Conservation (phyloP, 2,797 vertebrate species). For the Synaphobranchus kaupii region DNA sequence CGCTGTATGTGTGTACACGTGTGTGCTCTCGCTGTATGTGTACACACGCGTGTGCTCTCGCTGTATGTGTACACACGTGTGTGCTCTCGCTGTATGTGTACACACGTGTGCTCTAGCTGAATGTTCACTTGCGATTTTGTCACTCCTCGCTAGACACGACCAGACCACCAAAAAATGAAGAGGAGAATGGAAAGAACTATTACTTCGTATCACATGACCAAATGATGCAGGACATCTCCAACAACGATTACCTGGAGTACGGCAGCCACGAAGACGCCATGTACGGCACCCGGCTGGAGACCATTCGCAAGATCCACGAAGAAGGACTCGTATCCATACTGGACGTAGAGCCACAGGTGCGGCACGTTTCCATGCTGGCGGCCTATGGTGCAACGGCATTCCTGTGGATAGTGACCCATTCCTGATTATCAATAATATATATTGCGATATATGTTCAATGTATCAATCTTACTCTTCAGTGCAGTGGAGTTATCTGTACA, state of each 20-base stretch:
- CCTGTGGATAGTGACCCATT: neutral
- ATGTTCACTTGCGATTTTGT: too few relatives aligned
- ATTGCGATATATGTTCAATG: neutral
- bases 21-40: too few relatives aligned
- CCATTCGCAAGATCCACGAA: conserved; percentile 95
- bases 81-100: neutral
- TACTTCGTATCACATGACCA: conserved; percentile 97
- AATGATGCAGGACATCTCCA: conserved; percentile 99
- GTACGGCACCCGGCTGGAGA: conserved; percentile 97
- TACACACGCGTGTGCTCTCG: too few relatives aligned
- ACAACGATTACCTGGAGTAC: conserved; percentile 98
- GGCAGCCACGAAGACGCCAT: conserved; percentile 98
- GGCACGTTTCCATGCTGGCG: neutral
- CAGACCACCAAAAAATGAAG: conserved; percentile 96
- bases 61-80: too few relatives aligned
- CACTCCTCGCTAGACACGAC: conserved; percentile 83
- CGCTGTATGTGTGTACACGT: too few relatives aligned
- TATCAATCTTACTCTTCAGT: neutral
- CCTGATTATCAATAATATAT: neutral
- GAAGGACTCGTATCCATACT: conserved; percentile 93
- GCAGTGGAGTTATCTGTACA: neutral
- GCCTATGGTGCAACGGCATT: too few relatives aligned
- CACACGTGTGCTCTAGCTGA: too few relatives aligned
- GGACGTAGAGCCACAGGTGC: conserved; percentile 96
- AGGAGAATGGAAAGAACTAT: conserved; percentile 98